Conservation (phyloP, 2,113 vertebrate genomes). For the Pygoscelis antarcticus region DNA sequence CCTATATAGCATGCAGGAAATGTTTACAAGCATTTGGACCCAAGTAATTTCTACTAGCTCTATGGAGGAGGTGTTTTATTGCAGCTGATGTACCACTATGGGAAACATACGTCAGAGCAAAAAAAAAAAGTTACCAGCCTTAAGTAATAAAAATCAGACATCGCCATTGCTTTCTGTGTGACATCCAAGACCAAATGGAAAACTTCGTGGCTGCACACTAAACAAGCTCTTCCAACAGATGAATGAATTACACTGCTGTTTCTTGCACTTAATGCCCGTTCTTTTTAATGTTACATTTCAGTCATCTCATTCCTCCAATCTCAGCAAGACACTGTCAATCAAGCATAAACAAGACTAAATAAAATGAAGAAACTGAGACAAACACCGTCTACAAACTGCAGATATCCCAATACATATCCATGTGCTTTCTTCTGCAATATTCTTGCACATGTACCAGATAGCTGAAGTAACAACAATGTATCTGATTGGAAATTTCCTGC, state of each 20-base stretch:
- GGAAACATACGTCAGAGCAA: neutral
- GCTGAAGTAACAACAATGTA: neutral
- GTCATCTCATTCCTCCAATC: neutral
- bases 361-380: neutral
- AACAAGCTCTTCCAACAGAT: neutral
- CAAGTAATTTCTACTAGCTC: neutral
- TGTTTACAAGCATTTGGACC: neutral
- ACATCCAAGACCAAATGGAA: neutral
- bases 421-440: neutral
- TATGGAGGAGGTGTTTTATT: neutral
- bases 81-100: neutral
- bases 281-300: neutral
- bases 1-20: neutral
- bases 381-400: neutral
- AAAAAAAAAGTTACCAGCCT: neutral
- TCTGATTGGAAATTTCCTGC: neutral
- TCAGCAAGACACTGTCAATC: neutral
- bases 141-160: neutral
- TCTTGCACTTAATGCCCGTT: neutral
- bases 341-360: neutral
- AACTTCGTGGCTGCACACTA: neutral
- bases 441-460: neutral
- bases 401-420: neutral
- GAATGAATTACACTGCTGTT: neutral
- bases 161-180: neutral